Percentiles rank a stretch among this genome's conserved stretches.
phyloP scores from a whole-genome alignment of 2,113 vertebrate species.

The Gallinago media region DNA sequence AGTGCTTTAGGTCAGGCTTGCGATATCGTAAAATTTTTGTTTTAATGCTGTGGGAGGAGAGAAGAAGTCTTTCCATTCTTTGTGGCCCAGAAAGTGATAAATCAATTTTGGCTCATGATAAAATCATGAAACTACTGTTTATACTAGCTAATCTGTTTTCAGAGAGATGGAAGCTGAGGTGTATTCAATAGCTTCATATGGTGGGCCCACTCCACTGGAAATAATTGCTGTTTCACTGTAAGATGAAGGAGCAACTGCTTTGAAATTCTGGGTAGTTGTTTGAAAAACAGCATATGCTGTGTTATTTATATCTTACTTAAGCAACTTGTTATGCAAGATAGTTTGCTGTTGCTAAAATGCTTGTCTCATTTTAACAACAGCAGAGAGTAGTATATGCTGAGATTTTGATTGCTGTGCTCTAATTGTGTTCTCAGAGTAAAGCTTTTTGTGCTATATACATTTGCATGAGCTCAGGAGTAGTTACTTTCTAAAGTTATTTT shows the following conservation, averaged over 20 bases:
- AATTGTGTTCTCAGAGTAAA: not conserved
- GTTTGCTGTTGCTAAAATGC: not conserved
- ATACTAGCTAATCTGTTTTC: not conserved
- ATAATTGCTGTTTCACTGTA: not conserved
- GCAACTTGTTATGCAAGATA: not conserved
- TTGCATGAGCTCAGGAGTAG: not conserved
- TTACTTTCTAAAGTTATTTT: not conserved
- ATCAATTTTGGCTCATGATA: not conserved
- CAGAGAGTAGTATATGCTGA: not conserved
- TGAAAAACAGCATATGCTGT: constrained; percentile 20
- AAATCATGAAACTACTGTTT: not conserved
- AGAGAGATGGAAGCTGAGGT: not conserved
- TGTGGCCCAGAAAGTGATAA: not conserved
- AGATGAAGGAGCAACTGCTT: not conserved
- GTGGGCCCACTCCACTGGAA: not conserved
- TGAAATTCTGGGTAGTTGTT: not conserved
- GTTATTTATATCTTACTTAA: not conserved
- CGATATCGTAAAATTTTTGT: not conserved
- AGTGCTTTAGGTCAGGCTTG: not conserved
- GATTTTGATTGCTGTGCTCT: not conserved
- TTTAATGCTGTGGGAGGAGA: not conserved
- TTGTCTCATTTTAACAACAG: not conserved
- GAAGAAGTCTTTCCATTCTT: not conserved
- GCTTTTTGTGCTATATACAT: not conserved
- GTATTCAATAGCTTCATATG: not conserved